Evolutionary conservation across 2,797 vertebrate species (phyloP).

Genomic region (Psittacula echo): DNA sequence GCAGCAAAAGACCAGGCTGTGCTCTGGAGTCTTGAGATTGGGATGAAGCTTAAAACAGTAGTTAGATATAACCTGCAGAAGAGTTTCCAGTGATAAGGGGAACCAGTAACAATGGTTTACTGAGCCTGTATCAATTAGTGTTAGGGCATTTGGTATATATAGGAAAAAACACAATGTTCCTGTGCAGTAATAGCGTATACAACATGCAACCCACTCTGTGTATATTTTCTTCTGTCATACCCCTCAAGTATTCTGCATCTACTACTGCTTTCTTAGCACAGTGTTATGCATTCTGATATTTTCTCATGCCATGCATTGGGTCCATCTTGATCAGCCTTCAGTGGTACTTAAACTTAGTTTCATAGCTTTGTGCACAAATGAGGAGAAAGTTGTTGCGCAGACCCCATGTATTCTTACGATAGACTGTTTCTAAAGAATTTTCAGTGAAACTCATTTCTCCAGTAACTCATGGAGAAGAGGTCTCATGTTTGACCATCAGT

Average conservation of each 20-base stretch:
- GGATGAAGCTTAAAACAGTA: not conserved
- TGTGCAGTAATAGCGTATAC: not conserved
- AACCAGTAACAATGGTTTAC: not conserved
- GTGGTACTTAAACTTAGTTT: not conserved
- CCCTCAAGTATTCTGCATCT: not conserved
- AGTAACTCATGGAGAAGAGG: not conserved
- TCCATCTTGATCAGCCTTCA: not conserved
- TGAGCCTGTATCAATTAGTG: not conserved
- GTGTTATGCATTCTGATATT: not conserved
- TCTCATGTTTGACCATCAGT: not conserved
- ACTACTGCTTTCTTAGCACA: not conserved
- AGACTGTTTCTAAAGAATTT: not conserved
- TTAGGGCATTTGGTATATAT: not conserved
- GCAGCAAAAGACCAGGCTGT: not conserved
- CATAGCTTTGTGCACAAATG: not conserved
- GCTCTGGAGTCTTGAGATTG: not conserved
- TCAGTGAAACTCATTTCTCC: not conserved
- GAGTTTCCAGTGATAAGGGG: not conserved
- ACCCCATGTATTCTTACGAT: not conserved
- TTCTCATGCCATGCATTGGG: fast-evolving
- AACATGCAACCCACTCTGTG: not conserved
- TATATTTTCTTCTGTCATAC: not conserved
- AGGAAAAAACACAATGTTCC: fast-evolving
- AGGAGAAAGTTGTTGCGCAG: not conserved
- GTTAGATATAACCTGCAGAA: not conserved